Base-by-base conservation (phyloP, 2,888 invertebrate genomes). In the Plagodis dolabraria region DNA sequence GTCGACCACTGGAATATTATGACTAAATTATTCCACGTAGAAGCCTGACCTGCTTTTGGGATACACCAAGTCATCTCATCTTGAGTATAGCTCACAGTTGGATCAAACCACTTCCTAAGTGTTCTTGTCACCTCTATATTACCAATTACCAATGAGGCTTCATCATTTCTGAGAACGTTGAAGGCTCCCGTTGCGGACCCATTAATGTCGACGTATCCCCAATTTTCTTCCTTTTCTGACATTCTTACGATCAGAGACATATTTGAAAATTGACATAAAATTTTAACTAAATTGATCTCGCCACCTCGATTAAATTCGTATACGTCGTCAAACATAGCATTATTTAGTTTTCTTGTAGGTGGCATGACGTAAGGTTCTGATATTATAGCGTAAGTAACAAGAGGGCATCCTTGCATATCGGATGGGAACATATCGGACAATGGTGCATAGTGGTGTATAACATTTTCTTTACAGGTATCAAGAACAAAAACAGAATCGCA, bases 41-140 rank as follows among this genome's bases (percentile, higher is more conserved):
- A 79, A 0, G 91, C 91, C 68, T 82, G 81, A 0, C 81, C 80
- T 5, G 93, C 89, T 73, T 79, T 89, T 0, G 91, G 89, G 0
- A 92, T 79, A 48, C 93, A 93, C 82, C 92, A 89, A 0, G 93
- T 92, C 83, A 92, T 92, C 63, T 93, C 93, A 56, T 93, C 93
- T 72, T 93, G 93, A 6, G 88, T 86, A 61, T 92, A 93, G 57
- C 89, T 92, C 8, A 88, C 81, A 0, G 93, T 92, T 0, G 92
- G 87, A 70, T 92, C 75, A 49, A 93, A 93, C 87, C 89, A 91
- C 65, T 85, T 89, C 8, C 93, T 75, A 7, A 90, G 81, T 10
- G 77, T 80, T 67, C 79, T 87, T 0, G 92, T 90, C 0, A 92
- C 91, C 80, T 93, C 92, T 55, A 93, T 85, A 65, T 92, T 92